Conservation (phyloP, 2,113 vertebrate species). For the Percina caprodes region DNA sequence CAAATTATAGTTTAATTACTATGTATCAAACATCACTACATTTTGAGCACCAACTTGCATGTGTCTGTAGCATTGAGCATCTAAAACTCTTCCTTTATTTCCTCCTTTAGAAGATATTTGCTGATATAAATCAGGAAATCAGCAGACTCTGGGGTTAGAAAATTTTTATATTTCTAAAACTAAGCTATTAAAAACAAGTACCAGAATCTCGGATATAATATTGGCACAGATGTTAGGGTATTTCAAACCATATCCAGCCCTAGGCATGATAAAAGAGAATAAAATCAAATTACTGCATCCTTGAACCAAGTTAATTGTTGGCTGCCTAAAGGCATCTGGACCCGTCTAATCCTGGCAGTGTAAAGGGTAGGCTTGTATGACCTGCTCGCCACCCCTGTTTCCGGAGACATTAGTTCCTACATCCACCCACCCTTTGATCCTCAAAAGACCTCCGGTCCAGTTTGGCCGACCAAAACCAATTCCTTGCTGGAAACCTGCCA, state of each 20-base stretch:
- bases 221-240: background rate
- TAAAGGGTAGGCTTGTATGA: background rate
- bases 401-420: background rate
- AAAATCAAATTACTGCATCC: background rate
- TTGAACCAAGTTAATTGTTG: background rate
- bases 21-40: background rate
- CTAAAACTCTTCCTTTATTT: background rate
- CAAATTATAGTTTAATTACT: background rate
- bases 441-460: slow-evolving; percentile 22
- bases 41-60: background rate
- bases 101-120: background rate
- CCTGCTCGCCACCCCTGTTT: background rate
- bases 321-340: background rate
- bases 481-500: slow-evolving; percentile 6
- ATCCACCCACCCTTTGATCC: slow-evolving; percentile 8
- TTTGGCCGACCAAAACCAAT: slow-evolving; percentile 23
- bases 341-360: background rate
- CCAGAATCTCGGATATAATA: background rate
- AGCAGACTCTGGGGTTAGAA: background rate
- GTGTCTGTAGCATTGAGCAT: background rate
- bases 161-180: background rate
- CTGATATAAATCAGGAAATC: background rate
- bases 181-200: background rate
- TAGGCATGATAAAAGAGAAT: background rate
- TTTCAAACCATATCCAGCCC: background rate